Base-by-base conservation (phyloP, 2,888 invertebrate genomes). In the Ophion ellenae region DNA sequence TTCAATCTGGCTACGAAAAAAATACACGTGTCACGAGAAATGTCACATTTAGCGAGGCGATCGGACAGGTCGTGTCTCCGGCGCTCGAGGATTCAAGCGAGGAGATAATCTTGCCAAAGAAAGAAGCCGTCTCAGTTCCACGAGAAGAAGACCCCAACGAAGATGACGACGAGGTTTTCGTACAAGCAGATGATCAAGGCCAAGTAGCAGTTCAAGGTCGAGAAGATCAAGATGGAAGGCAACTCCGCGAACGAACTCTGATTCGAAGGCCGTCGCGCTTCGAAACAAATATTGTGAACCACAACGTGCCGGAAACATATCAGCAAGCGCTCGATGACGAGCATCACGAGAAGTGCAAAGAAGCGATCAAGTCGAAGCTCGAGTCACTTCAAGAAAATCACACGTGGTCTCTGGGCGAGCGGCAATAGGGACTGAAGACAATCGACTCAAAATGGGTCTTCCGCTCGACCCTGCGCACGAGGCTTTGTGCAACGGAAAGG, bases 41-140 rank as follows among this genome's bases (percentile, higher is more conserved):
- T 83, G 28, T n/a, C n/a, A 69, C 64, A 36, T 85, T 87, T 61
- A 61, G 80, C 47, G 86, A 84, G 24, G 59, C 36, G 53, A 64
- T 75, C 75, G 64, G 61, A 17, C 36, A 10, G 32, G 45, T 10
- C 45, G 6, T 20, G 5, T 20, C 2, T 17, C 4, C 24, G 17
- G 7, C 24, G n/a, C n/a, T 1, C 17, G n/a, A 53, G 10, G 74
- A 71, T 14, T n/a, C 20, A 7, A 47, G 32, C 9, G 83, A 53
- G 6, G 24, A 24, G 24, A 24, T 24, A 24, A 24, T 24, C 24
- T 24, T 24, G 24, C 24, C 24, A 24, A 24, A 24, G 24, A 24
- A 24, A 28, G 47, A 76, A 20, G 40, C 24, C 1, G 63, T 10
- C 20, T 24, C 70, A 4, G 53, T 32, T 40, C 74, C 17, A 2